Evolutionary conservation across 1,140 invertebrate species (phyloP).

Genomic region (Scaptomyza hsui): DNA sequence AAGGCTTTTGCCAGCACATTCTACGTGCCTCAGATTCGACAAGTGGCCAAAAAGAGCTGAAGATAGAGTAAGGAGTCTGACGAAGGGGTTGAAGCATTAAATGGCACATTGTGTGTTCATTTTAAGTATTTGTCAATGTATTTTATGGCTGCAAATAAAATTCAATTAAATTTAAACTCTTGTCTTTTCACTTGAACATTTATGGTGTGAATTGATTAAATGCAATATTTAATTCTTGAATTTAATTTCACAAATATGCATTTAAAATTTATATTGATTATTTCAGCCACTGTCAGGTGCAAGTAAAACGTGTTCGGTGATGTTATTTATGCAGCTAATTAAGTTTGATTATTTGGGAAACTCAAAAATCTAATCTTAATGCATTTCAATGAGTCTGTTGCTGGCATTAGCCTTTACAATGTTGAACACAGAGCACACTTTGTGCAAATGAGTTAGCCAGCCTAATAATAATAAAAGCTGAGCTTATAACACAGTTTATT

Average conservation of each 20-base stretch:
- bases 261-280: neutral
- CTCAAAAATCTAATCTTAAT: conserved; percentile 14
- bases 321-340: conserved; percentile 9
- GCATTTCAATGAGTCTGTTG: neutral
- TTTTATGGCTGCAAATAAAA: neutral
- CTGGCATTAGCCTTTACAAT: neutral
- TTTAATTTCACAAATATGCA: neutral
- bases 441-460: conserved; percentile 29
- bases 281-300: neutral
- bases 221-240: neutral
- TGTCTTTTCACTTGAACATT: no score
- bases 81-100: conserved; percentile 32
- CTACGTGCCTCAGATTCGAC: conserved; percentile 15
- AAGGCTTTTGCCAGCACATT: conserved; percentile 43
- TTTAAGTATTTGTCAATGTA: conserved; percentile 41
- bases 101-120: conserved; percentile 44
- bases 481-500: conserved; percentile 25
- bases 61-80: conserved; percentile 3
- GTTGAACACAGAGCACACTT: neutral
- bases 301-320: neutral
- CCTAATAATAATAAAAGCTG: conserved; percentile 50
- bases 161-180: neutral
- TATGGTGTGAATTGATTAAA: neutral
- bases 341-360: neutral
- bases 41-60: no score